Conservation (phyloP, 2,113 vertebrate genomes). For the Seriola aureovittata region DNA sequence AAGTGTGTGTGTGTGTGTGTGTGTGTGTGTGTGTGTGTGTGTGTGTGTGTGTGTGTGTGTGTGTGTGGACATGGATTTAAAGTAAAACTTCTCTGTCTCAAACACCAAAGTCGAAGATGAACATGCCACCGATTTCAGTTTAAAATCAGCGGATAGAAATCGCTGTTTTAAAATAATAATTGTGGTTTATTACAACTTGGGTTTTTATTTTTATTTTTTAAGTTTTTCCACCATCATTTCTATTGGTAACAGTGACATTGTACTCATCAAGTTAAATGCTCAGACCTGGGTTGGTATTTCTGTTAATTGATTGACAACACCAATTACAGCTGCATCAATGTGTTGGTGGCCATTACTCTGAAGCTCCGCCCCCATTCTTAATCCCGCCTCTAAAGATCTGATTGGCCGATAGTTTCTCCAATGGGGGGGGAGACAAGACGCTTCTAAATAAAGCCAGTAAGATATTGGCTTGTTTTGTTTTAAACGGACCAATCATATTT, state of each 20-base stretch:
- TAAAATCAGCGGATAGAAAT: neutral
- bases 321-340: too few relatives aligned
- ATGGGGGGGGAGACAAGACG: neutral
- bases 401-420: too few relatives aligned
- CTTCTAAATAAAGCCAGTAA: neutral
- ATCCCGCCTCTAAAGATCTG: neutral
- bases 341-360: too few relatives aligned
- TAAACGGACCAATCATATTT: neutral
- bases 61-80: slow-evolving; percentile 20
- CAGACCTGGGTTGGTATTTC: too few relatives aligned
- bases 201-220: neutral
- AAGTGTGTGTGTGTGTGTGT: slow-evolving; percentile 31
- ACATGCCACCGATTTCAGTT: neutral
- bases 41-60: neutral
- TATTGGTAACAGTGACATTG: neutral
- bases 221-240: neutral
- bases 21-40: neutral
- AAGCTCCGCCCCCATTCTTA: neutral
- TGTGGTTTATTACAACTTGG: neutral
- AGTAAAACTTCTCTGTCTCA: slow-evolving; percentile 6
- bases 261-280: neutral
- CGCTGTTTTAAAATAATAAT: slow-evolving; percentile 2
- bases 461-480: neutral
- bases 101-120: neutral
- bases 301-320: too few relatives aligned